Conservation (phyloP, 2,113 vertebrate species). For the Prinia subflava region DNA sequence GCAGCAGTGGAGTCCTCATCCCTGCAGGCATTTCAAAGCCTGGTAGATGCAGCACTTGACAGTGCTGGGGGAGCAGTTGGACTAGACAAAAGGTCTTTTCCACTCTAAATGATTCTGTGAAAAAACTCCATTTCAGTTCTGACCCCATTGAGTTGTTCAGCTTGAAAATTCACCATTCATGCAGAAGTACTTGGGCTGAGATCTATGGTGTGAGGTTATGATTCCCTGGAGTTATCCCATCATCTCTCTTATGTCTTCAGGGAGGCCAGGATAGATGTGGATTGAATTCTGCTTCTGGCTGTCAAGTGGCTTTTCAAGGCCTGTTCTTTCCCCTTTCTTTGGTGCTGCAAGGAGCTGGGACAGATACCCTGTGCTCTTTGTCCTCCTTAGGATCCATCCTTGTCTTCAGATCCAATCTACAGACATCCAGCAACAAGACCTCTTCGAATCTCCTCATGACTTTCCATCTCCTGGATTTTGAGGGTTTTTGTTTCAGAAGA, state of each 20-base stretch:
- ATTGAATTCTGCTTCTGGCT: not conserved
- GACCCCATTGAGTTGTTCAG: not conserved
- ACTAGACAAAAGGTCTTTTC: not conserved
- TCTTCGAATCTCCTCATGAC: not conserved
- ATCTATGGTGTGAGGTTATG: fast-evolving
- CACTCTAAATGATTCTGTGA: not conserved
- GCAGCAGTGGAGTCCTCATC: not conserved
- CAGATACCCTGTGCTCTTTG: not conserved
- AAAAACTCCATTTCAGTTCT: not conserved
- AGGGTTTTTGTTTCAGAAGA: not conserved
- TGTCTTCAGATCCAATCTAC: not conserved
- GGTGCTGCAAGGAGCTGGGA: not conserved
- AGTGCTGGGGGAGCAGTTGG: not conserved
- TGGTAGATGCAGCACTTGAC: not conserved
- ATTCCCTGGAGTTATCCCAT: not conserved
- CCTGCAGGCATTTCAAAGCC: not conserved
- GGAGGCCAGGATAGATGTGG: not conserved
- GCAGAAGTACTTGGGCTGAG: not conserved
- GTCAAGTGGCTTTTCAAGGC: not conserved
- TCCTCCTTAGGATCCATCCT: not conserved
- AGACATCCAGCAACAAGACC: not conserved
- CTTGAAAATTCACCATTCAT: not conserved
- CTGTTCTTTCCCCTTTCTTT: not conserved
- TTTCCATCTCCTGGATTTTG: not conserved
- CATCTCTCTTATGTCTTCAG: not conserved